Evolutionary conservation across 64 coral and sea anemone species (phyloP), one percentile per base, ranked within the genome.

Genomic region (Montipora foliosa): DNA sequence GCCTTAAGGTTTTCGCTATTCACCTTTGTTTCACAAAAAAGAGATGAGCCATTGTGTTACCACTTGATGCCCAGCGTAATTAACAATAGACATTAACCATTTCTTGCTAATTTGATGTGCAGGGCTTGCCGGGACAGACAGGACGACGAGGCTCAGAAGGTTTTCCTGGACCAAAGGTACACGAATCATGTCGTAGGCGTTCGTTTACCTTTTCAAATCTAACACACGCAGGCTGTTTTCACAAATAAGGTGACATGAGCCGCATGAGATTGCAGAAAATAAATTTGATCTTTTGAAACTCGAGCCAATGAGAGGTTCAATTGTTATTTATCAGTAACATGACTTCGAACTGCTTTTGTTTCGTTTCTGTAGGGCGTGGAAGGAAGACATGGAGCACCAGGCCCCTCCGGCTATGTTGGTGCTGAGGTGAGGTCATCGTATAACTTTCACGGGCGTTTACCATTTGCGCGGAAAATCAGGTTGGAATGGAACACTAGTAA

Each of bases 321-420:
- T 64, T 64, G 53, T 57, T 57, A 57, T 64, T 55, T 55, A 55
- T 55, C 10, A 55, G 52, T 3, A 64, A 64, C 14, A 64, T 64
- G 52, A 10, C 5, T 55, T 7, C 5, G 52, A 64, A 64, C 3
- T 20, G 44, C 16, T 71, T 11, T 13, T 72, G 5, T 67, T 46
- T 8, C 9, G 60, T 47, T 71, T 50, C 11, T n/a, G 20, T 49
- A 86, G 82, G 82, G 82, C 8, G 82, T n/a, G 2, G 8, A 48
- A 68, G 82, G 82, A 50, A 4, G 15, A 9, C 82, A 86, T 50
- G 82, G 82, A 86, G 16, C 46, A 52, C 82, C 82, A 49, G 82
- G 82, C 64, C 45, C 19, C 24, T 45, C 62, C 17, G 82, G 82
- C 10, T 70, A 71, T 51, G 17, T 4, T 10, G 82, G 82, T 49